Conservation (phyloP, 1,140 invertebrate genomes). For the Diorhabda sublineata region DNA sequence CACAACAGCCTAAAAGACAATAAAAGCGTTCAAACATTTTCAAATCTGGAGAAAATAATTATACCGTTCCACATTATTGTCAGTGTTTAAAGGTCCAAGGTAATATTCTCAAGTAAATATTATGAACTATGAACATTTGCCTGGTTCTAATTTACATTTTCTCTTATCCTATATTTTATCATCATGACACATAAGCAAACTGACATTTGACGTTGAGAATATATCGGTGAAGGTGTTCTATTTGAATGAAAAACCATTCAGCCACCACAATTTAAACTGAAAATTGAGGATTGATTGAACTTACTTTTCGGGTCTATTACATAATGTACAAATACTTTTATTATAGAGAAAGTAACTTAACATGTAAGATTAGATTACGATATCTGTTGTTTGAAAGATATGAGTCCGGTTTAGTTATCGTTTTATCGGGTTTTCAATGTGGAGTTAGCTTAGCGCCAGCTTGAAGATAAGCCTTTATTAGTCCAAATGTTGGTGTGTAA, state of each 20-base stretch:
- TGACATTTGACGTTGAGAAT: background rate
- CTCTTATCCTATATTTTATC: background rate
- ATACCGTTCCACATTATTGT: constrained; percentile 31
- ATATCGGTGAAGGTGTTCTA: no score
- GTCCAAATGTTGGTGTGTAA: no score
- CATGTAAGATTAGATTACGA: no score
- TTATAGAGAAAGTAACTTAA: no score
- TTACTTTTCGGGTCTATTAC: background rate
- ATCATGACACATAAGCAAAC: background rate
- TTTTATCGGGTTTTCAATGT: no score
- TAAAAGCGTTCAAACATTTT: background rate
- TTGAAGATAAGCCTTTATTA: no score
- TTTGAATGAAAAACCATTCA: no score
- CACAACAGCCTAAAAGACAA: constrained; percentile 75
- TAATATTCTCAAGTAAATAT: background rate
- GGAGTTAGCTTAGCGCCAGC: no score
- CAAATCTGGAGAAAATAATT: background rate
- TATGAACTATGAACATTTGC: background rate
- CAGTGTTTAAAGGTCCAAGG: background rate
- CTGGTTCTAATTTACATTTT: background rate
- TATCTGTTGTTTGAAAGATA: no score
- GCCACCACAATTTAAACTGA: background rate
- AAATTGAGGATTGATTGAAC: background rate
- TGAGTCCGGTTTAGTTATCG: no score
- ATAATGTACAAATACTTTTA: background rate